Percentiles rank a stretch among this genome's conserved stretches.
Evolutionary conservation across 2,888 invertebrate genomes (phyloP).

Genomic region (Pinctada fucata): DNA sequence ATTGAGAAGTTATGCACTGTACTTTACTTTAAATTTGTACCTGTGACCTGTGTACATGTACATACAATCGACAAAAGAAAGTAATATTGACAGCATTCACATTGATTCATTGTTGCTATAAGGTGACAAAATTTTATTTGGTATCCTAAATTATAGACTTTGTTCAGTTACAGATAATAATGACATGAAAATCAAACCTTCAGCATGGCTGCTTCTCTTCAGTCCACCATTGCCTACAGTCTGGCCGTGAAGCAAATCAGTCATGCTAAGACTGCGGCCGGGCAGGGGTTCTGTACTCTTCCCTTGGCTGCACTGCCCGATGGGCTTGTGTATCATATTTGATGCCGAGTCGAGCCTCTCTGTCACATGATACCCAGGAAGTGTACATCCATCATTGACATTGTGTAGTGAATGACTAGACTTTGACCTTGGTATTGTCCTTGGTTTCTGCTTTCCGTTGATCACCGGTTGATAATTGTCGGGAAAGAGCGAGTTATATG

Average conservation of each 20-base stretch:
- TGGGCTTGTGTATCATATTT: neutral
- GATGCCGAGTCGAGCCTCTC: conserved; percentile 24
- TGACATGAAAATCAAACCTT: conserved; percentile 7
- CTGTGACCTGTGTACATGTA: too few species aligned
- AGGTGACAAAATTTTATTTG: too few species aligned
- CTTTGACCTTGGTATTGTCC: conserved; percentile 37
- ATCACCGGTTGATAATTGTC: conserved; percentile 44
- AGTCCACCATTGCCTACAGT: conserved; percentile 7
- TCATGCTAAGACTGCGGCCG: conserved; percentile 56
- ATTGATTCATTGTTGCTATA: too few species aligned
- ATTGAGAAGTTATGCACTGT: too few species aligned
- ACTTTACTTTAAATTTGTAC: too few species aligned
- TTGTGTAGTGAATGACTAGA: conserved; percentile 50
- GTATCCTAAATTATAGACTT: too few species aligned
- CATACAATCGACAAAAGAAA: too few species aligned
- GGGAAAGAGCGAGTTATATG: conserved; percentile 47
- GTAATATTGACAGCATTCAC: too few species aligned
- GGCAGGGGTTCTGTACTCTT: conserved; percentile 41
- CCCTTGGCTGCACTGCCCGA: conserved; percentile 2
- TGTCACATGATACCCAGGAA: conserved; percentile 29
- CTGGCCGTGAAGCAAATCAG: conserved; percentile 46
- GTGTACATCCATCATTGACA: conserved; percentile 17
- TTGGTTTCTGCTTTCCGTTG: conserved; percentile 24
- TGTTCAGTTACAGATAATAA: too few species aligned
- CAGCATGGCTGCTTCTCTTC: conserved; percentile 9